Percentiles rank a stretch among this genome's conserved stretches.
Conservation (phyloP, 1,140 invertebrate genomes). For the Paraescarpia echinospica region DNA sequence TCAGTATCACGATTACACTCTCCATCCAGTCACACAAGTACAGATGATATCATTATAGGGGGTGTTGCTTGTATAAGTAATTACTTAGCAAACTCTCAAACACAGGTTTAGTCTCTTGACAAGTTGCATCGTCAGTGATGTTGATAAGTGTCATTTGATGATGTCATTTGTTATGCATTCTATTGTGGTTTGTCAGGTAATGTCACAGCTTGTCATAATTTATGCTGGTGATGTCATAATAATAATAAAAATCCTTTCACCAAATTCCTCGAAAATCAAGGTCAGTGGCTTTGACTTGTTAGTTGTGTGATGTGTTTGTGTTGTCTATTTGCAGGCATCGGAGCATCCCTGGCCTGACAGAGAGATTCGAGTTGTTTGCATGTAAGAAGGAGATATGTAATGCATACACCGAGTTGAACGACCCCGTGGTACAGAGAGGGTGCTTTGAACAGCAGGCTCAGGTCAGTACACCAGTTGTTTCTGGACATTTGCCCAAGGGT, state of each 20-base stretch:
- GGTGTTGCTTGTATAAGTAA: too few relatives aligned
- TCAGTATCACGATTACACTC: constrained; percentile 32
- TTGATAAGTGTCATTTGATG: neutral
- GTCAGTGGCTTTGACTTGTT: too few relatives aligned
- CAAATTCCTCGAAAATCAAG: too few relatives aligned
- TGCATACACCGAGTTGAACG: constrained; percentile 99
- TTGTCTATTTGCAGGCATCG: constrained; percentile 72
- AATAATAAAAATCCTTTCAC: too few relatives aligned
- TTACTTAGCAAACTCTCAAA: too few relatives aligned
- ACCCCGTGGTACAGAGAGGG: constrained; percentile 90
- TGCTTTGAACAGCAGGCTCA: constrained; percentile 93
- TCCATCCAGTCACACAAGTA: too few relatives aligned
- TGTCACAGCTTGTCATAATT: too few relatives aligned
- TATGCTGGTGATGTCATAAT: too few relatives aligned
- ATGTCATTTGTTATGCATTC: neutral
- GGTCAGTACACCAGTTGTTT: constrained; percentile 54
- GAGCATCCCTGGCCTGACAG: constrained; percentile 82
- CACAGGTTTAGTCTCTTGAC: neutral
- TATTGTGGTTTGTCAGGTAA: too few relatives aligned
- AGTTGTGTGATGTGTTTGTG: neutral
- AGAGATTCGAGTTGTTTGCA: constrained; percentile 96
- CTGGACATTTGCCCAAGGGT: neutral
- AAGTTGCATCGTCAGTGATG: too few relatives aligned
- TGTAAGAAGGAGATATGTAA: constrained; percentile 98
- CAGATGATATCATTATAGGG: too few relatives aligned